Conservation (phyloP, 2,888 invertebrate genomes). For the Oasisia sp. region DNA sequence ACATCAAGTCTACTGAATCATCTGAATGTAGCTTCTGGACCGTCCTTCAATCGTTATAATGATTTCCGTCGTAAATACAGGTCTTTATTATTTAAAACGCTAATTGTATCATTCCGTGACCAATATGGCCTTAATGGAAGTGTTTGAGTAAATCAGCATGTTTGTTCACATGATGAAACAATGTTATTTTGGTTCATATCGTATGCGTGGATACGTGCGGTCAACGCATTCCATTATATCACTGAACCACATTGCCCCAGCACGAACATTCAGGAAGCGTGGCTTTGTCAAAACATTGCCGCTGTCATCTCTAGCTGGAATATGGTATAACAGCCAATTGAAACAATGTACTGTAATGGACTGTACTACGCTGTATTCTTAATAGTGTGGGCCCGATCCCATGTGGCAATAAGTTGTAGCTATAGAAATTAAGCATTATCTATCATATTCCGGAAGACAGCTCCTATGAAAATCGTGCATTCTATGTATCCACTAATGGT, state of each 20-base stretch:
- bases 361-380: too few relatives aligned
- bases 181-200: background rate
- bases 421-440: too few relatives aligned
- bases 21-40: background rate
- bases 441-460: too few relatives aligned
- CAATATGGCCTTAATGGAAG: background rate
- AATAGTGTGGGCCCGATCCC: too few relatives aligned
- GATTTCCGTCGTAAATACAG: background rate
- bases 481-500: too few relatives aligned
- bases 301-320: background rate
- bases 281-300: background rate
- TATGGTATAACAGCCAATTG: too few relatives aligned
- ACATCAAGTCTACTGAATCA: background rate
- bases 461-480: too few relatives aligned
- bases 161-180: background rate
- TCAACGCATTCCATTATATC: background rate
- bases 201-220: background rate
- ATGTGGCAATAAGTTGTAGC: too few relatives aligned
- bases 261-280: background rate
- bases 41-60: background rate
- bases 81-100: background rate
- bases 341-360: too few relatives aligned
- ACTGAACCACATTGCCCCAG: background rate
- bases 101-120: background rate
- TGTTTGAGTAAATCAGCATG: background rate